Base-by-base conservation (phyloP, 2,113 vertebrate species). In the Trichomycterus rosablanca region DNA sequence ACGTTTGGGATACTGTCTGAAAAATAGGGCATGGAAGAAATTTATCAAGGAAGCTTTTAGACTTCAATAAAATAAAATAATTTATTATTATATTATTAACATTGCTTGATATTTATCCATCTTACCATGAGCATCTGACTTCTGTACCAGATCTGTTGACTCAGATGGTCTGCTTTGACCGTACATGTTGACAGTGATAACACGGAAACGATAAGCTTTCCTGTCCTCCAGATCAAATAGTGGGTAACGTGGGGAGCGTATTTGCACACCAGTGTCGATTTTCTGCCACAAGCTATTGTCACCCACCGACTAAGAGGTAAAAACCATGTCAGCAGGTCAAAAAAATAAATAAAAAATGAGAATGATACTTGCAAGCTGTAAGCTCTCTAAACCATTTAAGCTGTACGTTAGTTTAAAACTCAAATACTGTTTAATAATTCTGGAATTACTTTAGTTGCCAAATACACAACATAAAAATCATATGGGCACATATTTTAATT, bases 201-300 rank as follows among this genome's bases (percentile, higher is more conserved):
- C 91, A 54, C 94, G 82, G 83, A 99, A 98, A 76, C 90, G 87
- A 19, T 95, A 98, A 0, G 86, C 70, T 74, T 92, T 91, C 65
- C 89, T 91, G 37, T 95, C 93, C 2, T 88, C 89, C 54, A 98
- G 87, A 81, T 99, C 93, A 62, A 93, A 98, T 50, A 99, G 84
- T 0, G 95, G 91, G 23, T 88, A 95, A 24, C 94, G 91, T 0
- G 96, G 95, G 1, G 95, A 94, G 75, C 83, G 84, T 63, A 95
- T 89, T 3, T 89, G 84, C 43, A 88, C 87, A 24, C 91, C 86
- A 0, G 91, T 83, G 49, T 97, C 93, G 77, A 95, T 85, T 67
- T 88, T 85, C 80, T 95, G 94, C 96, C 96, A 99, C 23, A 80
- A 86, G 62, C 86, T 88, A 40, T 89, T 93, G 67, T 90, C 92